Conservation (phyloP, 2,888 invertebrate genomes). For the Furcula furcula region DNA sequence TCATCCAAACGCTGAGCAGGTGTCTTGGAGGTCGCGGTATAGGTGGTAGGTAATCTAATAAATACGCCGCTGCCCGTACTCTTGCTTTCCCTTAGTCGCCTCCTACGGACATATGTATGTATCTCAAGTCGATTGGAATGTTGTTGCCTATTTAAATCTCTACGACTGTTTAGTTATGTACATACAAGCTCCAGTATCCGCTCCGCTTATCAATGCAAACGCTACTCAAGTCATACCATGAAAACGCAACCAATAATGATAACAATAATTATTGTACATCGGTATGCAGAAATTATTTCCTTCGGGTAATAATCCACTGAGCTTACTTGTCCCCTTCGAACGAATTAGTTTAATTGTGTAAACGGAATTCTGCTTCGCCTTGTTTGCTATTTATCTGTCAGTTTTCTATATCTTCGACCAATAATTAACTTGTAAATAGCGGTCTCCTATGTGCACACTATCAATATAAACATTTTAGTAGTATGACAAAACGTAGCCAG, state of each 20-base stretch:
- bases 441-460: slow-evolving; percentile 17
- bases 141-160: too few relatives aligned
- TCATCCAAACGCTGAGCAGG: too few relatives aligned
- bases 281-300: slow-evolving; percentile 65
- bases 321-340: slow-evolving; percentile 67
- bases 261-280: slow-evolving; percentile 54
- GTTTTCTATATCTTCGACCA: slow-evolving; percentile 40
- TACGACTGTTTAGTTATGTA: too few relatives aligned
- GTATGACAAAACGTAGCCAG: too few relatives aligned
- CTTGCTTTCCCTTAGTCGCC: too few relatives aligned
- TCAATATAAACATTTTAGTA: slow-evolving; percentile 22
- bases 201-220: slow-evolving; percentile 2
- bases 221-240: slow-evolving; percentile 35
- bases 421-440: slow-evolving; percentile 35
- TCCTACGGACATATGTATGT: too few relatives aligned
- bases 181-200: too few relatives aligned
- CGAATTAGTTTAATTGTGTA: slow-evolving; percentile 67
- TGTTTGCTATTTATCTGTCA: slow-evolving; percentile 43
- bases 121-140: too few relatives aligned
- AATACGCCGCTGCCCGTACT: too few relatives aligned
- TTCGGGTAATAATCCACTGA: slow-evolving; percentile 41
- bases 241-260: slow-evolving; percentile 50
- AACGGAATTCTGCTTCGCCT: slow-evolving; percentile 51
- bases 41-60: too few relatives aligned
- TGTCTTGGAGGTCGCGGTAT: too few relatives aligned